Evolutionary conservation across 2,113 vertebrate genomes (phyloP).

Genomic region (Engraulis encrasicolus): DNA sequence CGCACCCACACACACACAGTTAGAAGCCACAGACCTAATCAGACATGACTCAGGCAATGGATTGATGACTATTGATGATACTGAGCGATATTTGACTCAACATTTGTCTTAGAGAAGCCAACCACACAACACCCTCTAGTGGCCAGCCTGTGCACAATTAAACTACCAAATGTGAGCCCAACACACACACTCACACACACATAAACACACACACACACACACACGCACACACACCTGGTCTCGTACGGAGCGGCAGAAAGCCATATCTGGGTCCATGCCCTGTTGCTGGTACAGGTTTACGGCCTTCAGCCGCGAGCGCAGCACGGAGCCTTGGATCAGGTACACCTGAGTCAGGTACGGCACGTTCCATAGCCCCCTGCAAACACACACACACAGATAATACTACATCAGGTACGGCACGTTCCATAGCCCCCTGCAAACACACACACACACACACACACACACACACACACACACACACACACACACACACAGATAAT

Average conservation of each 20-base stretch:
- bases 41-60: too few relatives aligned
- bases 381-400: constrained; percentile 1
- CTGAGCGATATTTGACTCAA: too few relatives aligned
- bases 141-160: too few relatives aligned
- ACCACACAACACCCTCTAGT: too few relatives aligned
- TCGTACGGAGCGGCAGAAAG: constrained; percentile 75
- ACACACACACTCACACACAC: not conserved
- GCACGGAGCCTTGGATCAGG: constrained; percentile 68
- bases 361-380: constrained; percentile 81
- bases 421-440: constrained; percentile 78
- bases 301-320: constrained; percentile 66
- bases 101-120: too few relatives aligned
- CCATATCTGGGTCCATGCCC: constrained; percentile 76
- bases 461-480: too few relatives aligned
- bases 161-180: too few relatives aligned
- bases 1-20: not conserved
- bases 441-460: constrained; percentile 9
- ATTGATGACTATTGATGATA: too few relatives aligned
- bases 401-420: constrained; percentile 82
- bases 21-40: too few relatives aligned
- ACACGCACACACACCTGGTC: constrained; percentile 66
- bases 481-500: too few relatives aligned
- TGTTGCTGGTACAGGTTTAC: constrained; percentile 69
- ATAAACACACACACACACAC: constrained; percentile 7
- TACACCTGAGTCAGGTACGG: constrained; percentile 79